Conservation (phyloP, 2,888 invertebrate species). For the Schrankia costaestrigalis region DNA sequence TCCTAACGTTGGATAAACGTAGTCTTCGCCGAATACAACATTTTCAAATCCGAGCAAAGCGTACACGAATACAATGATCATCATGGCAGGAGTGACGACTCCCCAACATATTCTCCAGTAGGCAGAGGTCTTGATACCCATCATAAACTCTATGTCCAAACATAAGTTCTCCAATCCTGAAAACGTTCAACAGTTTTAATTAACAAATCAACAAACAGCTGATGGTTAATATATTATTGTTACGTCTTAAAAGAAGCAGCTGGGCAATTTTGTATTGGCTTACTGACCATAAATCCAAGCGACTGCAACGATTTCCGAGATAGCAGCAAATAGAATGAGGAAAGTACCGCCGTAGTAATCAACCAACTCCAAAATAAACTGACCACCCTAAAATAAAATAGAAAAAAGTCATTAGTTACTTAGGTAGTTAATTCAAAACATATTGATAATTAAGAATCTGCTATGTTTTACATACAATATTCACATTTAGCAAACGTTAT, state of each 20-base stretch:
- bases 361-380: constrained; percentile 85
- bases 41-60: constrained; percentile 66
- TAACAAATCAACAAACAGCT: too few relatives aligned
- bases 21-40: constrained; percentile 80
- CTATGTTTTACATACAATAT: too few relatives aligned
- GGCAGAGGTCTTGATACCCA: constrained; percentile 82
- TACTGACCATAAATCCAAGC: constrained; percentile 87
- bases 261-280: too few relatives aligned
- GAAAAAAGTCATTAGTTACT: too few relatives aligned
- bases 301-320: constrained; percentile 84
- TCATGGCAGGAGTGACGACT: constrained; percentile 85
- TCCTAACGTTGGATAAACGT: constrained; percentile 81
- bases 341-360: constrained; percentile 89
- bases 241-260: too few relatives aligned
- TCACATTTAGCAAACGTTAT: too few relatives aligned
- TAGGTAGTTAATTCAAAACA: too few relatives aligned
- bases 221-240: too few relatives aligned
- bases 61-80: constrained; percentile 86
- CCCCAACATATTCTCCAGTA: constrained; percentile 93
- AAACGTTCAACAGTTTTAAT: too few relatives aligned
- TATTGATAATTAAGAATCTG: too few relatives aligned
- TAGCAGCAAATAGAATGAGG: constrained; percentile 84
- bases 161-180: constrained; percentile 74
- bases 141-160: constrained; percentile 89
- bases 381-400: constrained; percentile 82